Base-by-base conservation (phyloP, 2,888 invertebrate genomes). In the Temnothorax rugatulus region DNA sequence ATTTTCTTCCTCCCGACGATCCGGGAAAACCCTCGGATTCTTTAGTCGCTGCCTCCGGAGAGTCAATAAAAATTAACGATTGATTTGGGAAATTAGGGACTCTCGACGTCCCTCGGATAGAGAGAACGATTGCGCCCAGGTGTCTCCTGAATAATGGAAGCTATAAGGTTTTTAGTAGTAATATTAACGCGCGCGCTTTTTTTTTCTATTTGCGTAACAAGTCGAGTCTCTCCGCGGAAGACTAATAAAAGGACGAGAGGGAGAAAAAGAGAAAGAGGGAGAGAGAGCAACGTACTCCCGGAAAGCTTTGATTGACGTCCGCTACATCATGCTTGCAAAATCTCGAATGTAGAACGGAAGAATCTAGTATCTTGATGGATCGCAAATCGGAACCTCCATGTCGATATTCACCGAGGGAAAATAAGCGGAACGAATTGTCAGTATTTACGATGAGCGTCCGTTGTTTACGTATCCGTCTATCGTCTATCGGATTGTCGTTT, bases 11-110 rank as follows among this genome's bases (percentile, higher is more conserved):
- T 89, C 86, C 86, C 87, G 81, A 84, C 85, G 85, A 61, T 50
- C 54, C 66, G 63, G 29, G 61, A 21, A 66, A 66, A 73, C 44
- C 54, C 57, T 44, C 25, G 47, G 69, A 74, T 66, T 69, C 77
- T 50, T 68, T 25, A 47, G 47, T 41, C 15, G 54, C 50, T 59
- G 66, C 63, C 83, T 44, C 61, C 68, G n/a, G 82, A 84, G 79
- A 85, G 86, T 86, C 88, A 82, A 89, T 90, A 92, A 91, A 91
- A 91, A 91, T 92, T 91, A 90, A 90, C 87, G 88, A 64, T 87
- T 86, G 87, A 92, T 90, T 88, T 84, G 84, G 79, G 81, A 81
- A 89, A 86, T 84, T 86, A 71, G 84, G 84, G 76, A 64, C 52
- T 83, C 71, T 61, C 73, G 18, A n/a, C 8, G n/a, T 73, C 64